A percentile compares a stretch with the other conserved stretches of the same genome.
These are phyloP conservation scores for Andrena flavipes DNA, from an alignment of 2,888 invertebrate genomes.

Conservation along the genomic window DNA sequence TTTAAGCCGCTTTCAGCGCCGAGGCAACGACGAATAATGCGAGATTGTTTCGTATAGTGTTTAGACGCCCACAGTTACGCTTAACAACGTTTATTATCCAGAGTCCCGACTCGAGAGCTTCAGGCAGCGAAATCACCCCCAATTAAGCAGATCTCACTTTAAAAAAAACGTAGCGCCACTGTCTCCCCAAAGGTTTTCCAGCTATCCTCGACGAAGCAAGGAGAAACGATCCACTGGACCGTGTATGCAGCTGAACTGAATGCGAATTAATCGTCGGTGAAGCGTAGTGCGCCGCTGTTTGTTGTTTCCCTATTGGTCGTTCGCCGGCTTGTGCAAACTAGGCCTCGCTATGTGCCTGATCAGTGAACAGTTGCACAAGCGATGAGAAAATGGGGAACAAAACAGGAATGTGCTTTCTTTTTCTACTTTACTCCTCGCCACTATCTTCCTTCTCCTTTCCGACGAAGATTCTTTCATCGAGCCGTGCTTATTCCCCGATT, in stretches of 20 bases:
- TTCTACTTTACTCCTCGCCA: neutral
- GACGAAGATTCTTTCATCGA: too few species aligned
- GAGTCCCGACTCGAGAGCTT: too few species aligned
- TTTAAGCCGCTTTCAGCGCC: neutral
- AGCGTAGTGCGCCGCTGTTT: conserved; percentile 4
- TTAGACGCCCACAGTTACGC: neutral
- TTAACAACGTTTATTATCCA: neutral
- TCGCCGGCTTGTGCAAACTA: neutral
- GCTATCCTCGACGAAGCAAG: neutral
- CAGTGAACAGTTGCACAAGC: conserved; percentile 6
- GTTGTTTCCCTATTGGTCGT: neutral
- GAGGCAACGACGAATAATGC: neutral
- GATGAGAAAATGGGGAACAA: conserved; percentile 5
- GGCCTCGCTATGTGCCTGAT: neutral
- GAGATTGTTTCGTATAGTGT: neutral
- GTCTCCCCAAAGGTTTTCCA: conserved; percentile 4
- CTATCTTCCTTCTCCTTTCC: too few species aligned
- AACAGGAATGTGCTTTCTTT: conserved; percentile 15
- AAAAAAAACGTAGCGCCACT: neutral
- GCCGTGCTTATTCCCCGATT: too few species aligned
- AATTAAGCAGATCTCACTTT: neutral
- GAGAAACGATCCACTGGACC: neutral
- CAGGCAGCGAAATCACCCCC: neutral
- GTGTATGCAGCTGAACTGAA: conserved; percentile 5
- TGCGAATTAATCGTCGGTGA: conserved; percentile 42